Percentiles rank a stretch among this genome's conserved stretches.
These are phyloP conservation scores for Drosophila demipolita DNA, from an alignment of 2,888 invertebrate species.

Conservation along the genomic window DNA sequence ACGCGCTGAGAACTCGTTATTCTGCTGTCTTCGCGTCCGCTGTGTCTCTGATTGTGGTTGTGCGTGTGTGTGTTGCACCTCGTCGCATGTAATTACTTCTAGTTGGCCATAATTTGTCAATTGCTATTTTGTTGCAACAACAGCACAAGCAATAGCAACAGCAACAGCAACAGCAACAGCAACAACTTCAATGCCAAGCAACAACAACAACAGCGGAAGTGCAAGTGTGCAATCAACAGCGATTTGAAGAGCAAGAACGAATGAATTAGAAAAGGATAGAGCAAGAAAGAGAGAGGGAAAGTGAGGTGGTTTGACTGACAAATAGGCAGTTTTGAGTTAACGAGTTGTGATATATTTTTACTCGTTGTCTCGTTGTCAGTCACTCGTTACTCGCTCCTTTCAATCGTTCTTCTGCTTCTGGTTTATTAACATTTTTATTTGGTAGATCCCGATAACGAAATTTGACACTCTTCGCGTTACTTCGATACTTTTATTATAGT, in stretches of 20 bases:
- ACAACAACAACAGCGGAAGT: conserved; percentile 57
- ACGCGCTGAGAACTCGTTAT: conserved; percentile 77
- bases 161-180: conserved; percentile 34
- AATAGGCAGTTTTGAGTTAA: not conserved
- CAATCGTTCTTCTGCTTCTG: not conserved
- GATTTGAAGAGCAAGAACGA: too few relatives aligned
- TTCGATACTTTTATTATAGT: not conserved
- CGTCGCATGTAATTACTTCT: conserved; percentile 75
- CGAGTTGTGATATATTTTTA: not conserved
- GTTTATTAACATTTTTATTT: not conserved
- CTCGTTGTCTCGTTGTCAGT: not conserved
- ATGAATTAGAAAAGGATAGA: too few relatives aligned
- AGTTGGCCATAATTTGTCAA: conserved; percentile 80
- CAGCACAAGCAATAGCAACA: conserved; percentile 32
- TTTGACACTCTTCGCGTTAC: not conserved
- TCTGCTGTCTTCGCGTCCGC: conserved; percentile 29
- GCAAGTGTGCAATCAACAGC: conserved; percentile 64
- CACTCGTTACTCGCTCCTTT: conserved; percentile 6
- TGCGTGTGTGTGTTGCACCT: conserved; percentile 26
- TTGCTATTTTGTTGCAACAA: conserved; percentile 74
- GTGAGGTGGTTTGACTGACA: not conserved
- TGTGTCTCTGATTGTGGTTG: conserved; percentile 26
- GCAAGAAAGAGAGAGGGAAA: not conserved
- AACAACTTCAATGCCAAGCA: conserved; percentile 23
- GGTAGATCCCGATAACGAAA: not conserved